A percentile compares a stretch with the other conserved stretches of the same genome.
These are phyloP conservation scores for Plutella xylostella DNA, from an alignment of 2,888 invertebrate genomes.

Conservation along the genomic window DNA sequence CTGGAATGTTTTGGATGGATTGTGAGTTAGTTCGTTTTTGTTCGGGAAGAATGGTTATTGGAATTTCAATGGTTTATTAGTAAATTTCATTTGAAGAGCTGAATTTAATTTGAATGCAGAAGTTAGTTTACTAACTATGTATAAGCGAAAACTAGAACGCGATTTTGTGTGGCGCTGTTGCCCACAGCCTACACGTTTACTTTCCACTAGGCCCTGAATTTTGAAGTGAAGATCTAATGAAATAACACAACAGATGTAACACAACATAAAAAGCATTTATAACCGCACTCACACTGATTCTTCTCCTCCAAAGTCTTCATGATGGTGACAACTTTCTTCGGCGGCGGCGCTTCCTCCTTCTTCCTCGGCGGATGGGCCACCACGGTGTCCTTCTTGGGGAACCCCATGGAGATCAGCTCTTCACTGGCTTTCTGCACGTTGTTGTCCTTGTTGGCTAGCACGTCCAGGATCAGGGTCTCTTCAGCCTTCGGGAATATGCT, in stretches of 20 bases:
- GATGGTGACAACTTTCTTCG: slow-evolving; percentile 69
- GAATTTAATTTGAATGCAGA: too few species aligned
- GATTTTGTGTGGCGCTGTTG: too few species aligned
- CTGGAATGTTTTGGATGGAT: too few species aligned
- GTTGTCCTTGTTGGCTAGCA: slow-evolving; percentile 87
- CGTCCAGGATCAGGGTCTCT: slow-evolving; percentile 86
- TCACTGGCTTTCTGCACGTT: slow-evolving; percentile 92
- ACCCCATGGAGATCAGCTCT: slow-evolving; percentile 83
- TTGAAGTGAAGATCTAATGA: background rate
- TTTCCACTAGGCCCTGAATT: too few species aligned
- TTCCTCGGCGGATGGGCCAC: slow-evolving; percentile 32
- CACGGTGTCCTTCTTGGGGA: slow-evolving; percentile 78
- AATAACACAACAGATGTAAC: too few species aligned
- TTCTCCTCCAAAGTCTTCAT: slow-evolving; percentile 79
- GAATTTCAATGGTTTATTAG: too few species aligned
- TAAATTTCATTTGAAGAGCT: too few species aligned
- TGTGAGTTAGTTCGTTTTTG: too few species aligned
- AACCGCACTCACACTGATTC: slow-evolving; percentile 68
- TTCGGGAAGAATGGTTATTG: too few species aligned
- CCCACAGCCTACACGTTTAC: too few species aligned
- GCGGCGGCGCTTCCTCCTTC: slow-evolving; percentile 35
- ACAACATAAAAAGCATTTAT: background rate
- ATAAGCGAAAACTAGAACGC: too few species aligned
- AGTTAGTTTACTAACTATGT: too few species aligned
- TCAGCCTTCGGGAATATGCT: slow-evolving; percentile 92